Percentiles rank a stretch among this genome's conserved stretches.
Conservation (phyloP, 2,797 vertebrate genomes). For the Scleropages formosus region DNA sequence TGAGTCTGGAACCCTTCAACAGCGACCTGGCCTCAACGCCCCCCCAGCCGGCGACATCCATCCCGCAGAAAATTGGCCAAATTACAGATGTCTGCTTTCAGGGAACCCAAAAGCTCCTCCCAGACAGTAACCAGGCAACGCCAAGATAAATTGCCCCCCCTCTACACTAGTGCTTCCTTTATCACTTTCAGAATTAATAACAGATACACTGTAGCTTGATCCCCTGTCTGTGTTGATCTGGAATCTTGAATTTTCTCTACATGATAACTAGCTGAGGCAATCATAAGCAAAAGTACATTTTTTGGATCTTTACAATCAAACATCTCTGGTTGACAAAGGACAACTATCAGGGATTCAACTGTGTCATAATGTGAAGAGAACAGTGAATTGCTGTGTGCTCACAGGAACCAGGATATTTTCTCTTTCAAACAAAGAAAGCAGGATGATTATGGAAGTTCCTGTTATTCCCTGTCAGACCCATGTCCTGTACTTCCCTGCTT, state of each 20-base stretch:
- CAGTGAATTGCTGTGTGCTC: too few relatives aligned
- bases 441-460: too few relatives aligned
- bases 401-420: too few relatives aligned
- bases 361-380: too few relatives aligned
- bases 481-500: too few relatives aligned
- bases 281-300: background rate
- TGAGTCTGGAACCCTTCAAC: slow-evolving; percentile 56
- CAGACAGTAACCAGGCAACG: slow-evolving; percentile 33
- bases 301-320: background rate
- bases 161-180: background rate
- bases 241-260: background rate
- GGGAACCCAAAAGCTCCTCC: slow-evolving; percentile 32
- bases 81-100: slow-evolving; percentile 39
- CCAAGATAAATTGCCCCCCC: slow-evolving; percentile 6
- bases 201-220: background rate
- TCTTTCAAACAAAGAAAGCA: too few relatives aligned
- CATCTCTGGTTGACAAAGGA: too few relatives aligned
- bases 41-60: background rate
- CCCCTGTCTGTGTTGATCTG: background rate
- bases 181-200: background rate
- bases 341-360: too few relatives aligned
- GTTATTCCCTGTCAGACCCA: too few relatives aligned
- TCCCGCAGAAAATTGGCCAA: slow-evolving; percentile 36
- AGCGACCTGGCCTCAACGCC: slow-evolving; percentile 52
- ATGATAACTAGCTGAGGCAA: background rate